Percentiles rank a stretch among this genome's conserved stretches.
Conservation (phyloP, 1,140 invertebrate genomes). For the Camponotus pennsylvanicus region DNA sequence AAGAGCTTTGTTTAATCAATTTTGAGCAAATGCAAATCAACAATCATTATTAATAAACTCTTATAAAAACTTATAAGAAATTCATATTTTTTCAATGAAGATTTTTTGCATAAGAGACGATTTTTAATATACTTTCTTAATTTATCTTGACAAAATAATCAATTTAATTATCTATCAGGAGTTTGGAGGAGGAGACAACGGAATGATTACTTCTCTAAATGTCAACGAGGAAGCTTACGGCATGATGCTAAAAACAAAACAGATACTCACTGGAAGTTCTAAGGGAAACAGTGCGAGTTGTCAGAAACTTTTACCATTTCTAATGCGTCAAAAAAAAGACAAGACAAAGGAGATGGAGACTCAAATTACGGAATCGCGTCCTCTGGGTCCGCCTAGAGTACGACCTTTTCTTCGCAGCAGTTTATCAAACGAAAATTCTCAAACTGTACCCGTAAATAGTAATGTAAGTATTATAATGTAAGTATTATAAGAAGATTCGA, state of each 20-base stretch:
- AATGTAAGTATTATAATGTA: constrained; percentile 43
- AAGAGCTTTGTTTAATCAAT: constrained; percentile 1
- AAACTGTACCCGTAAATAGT: not conserved
- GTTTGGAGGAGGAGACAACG: not conserved
- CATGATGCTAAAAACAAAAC: constrained; percentile 50
- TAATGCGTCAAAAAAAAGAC: constrained; percentile 13
- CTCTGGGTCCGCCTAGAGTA: not conserved
- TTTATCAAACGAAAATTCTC: not conserved
- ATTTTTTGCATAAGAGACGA: no score
- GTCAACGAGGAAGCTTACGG: not conserved
- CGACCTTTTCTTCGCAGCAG: constrained; percentile 30
- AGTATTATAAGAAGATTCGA: not conserved
- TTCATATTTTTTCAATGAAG: not conserved
- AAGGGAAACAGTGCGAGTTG: not conserved
- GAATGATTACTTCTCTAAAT: not conserved
- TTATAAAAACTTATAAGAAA: not conserved
- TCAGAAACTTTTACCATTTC: constrained; percentile 26
- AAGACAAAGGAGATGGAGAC: not conserved
- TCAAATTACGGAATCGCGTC: not conserved
- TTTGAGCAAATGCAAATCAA: constrained; percentile 4
- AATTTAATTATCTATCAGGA: not conserved
- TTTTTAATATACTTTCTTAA: not conserved
- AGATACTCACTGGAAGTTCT: not conserved
- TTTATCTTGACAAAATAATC: not conserved
- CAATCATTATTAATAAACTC: not conserved